Base-by-base conservation (phyloP, 37 sponge, comb jelly and placozoan genomes). In the Cliona cf. orientalis region DNA sequence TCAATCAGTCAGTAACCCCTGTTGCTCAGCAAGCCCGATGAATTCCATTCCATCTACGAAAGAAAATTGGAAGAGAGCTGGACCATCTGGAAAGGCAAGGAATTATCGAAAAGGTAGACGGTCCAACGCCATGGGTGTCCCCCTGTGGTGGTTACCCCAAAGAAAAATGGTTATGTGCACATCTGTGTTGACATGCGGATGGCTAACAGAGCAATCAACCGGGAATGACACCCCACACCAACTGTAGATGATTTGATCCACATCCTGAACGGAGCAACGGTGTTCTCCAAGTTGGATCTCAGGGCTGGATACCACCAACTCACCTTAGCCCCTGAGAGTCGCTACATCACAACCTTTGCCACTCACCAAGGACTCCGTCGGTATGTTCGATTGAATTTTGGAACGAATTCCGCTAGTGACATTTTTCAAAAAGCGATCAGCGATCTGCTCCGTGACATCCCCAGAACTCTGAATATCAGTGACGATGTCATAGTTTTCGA, bases 161-260 rank as follows among this genome's bases (percentile, higher is more conserved):
- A 79, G 75, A 71, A 79, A 33, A 86, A 73, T 43, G 87, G 74
- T 17, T n/a, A n/a, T n/a, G n/a, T n/a, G n/a, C n/a, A n/a, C n/a
- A 5, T 80, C 2, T 81, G 76, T 43, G 77, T 87, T 17, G 82
- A 87, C 55, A 80, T 87, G 88, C 60, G 88, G 19, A 65, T 26
- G 76, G n/a, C n/a, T n/a, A n/a, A n/a, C n/a, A n/a, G n/a, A n/a
- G 88, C 88, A 23, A 87, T 87, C 57, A 66, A 62, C 11, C 66
- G 75, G 4, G 88, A 87, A 73, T 41, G 81, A 41, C 82, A 87
- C 70, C 82, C 88, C 42, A 58, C n/a, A 22, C 82, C 86, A 33
- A 86, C 86, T 58, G 49, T 70, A 2, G 86, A 86, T 58, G 86
- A 86, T 55, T 25, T 77, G 0, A 60, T 78, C 19, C 66, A 78